Evolutionary conservation across 2,888 invertebrate species (phyloP), one percentile per base, ranked within the genome.

Genomic region (Ligdia adustata): DNA sequence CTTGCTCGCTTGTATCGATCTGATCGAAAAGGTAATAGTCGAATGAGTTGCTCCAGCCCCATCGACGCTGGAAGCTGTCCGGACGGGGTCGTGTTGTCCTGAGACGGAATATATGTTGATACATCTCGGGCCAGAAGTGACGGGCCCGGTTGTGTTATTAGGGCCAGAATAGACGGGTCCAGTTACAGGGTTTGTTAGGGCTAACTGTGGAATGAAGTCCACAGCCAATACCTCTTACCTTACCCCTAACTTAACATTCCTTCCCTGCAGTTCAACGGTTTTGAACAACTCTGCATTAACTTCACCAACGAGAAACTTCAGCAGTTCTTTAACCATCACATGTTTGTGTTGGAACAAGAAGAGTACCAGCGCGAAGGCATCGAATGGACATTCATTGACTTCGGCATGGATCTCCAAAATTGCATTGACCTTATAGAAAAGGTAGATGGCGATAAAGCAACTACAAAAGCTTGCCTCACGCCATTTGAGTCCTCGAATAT

Each of bases 281-380:
- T 98, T 93, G 98, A 98, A 92, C 98, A 98, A 93, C 93, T 98
- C 85, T 98, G 98, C 93, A 98, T 98, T 94, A 98, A 98, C 93
- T 98, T 98, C 93, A 98, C 98, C 89, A 98, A 98, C 90, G 98
- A 98, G 92, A 97, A 97, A 91, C 93, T 98, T 74, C 98, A 98
- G 92, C 98, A 98, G 91, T 98, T 98, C 94, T 98, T 98, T 95
- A 98, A 98, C 92, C 98, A 98, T 87, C 96, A 98, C 93, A 98
- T 98, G 98, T 98, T 98, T 91, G 97, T 98, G 67, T 93, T 98
- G 80, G 98, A 98, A 91, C 98, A 98, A 94, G 98, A 98, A 91
- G 98, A 98, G 82, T 98, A 98, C 93, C 95, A 96, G 86, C 93
- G 92, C 74, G 98, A 98, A 90, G 98, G 98, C 86, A 98, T 98